Evolutionary conservation across 2,888 invertebrate species (phyloP), one percentile per base, ranked within the genome.

Genomic region (Hypomecis punctinalis): DNA sequence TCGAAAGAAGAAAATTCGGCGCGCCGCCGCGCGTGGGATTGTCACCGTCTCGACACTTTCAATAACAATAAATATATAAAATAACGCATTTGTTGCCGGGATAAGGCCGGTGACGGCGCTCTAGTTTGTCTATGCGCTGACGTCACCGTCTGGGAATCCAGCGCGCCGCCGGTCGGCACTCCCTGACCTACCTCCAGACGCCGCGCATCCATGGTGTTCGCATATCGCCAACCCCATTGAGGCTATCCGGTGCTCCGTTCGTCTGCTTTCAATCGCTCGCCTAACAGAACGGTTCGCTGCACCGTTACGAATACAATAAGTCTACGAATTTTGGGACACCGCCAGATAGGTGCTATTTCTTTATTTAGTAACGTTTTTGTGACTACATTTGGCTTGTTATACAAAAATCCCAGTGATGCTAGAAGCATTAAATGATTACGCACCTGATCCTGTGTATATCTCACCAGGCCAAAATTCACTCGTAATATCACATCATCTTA

Each of bases 91-190:
- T 85, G 85, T 84, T 84, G 81, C 84, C 83, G 86, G 88, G 87
- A 89, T 90, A 85, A 86, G 83, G 85, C 80, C 84, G 81, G 84
- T 89, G 90, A 89, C 87, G 85, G 82, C 83, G 91, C 84, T 89
- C 90, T 90, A 90, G 91, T 91, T 90, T 91, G 91, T 91, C 90
- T 91, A 88, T 89, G 78, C 79, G 76, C 78, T 88, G 86, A 90
- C 92, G 92, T 91, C 91, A 91, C 75, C 66, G 91, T 92, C 93
- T 93, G 91, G 90, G 92, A 91, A 92, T 92, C 89, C 85, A 88
- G 83, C 81, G 82, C 82, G 84, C 80, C 79, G 82, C 74, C 76
- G 77, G 71, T 66, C 78, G 82, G 76, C 80, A 76, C 85, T 88
- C 88, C 90, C 91, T 90, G 92, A 91, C 91, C 92, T 91, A 91